Conservation (phyloP, 2,113 vertebrate genomes). For the Caloenas nicobarica region DNA sequence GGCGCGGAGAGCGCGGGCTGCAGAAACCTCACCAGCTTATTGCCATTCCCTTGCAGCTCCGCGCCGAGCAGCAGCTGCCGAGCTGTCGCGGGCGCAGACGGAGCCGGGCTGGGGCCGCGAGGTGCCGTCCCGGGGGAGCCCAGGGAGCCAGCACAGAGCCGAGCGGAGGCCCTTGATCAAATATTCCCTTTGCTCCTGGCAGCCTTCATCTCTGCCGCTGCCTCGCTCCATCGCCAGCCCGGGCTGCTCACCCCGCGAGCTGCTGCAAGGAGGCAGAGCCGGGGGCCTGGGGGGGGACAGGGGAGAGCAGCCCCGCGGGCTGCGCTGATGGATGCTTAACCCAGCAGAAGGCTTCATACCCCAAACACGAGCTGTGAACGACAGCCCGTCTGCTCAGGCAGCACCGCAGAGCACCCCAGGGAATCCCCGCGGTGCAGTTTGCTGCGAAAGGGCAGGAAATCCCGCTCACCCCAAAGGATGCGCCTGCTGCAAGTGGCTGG, state of each 20-base stretch:
- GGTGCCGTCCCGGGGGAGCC: slow-evolving; percentile 21
- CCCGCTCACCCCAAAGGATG: not conserved
- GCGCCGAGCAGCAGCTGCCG: not conserved
- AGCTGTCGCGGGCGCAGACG: not conserved
- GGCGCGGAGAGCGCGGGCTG: too few relatives aligned
- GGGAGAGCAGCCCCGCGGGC: too few relatives aligned
- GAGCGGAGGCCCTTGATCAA: slow-evolving; percentile 61
- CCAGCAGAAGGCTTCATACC: not conserved
- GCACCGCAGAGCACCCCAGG: not conserved
- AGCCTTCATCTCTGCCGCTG: not conserved
- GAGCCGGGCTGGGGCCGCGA: not conserved
- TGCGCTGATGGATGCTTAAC: not conserved
- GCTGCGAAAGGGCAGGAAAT: not conserved
- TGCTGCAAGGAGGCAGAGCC: not conserved
- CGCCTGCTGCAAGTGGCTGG: too few relatives aligned
- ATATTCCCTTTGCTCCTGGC: slow-evolving; percentile 70
- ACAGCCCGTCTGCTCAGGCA: too few relatives aligned
- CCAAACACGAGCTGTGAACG: too few relatives aligned
- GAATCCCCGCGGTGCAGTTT: not conserved
- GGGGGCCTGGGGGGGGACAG: too few relatives aligned
- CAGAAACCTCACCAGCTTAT: not conserved
- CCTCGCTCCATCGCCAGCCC: too few relatives aligned
- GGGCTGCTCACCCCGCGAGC: too few relatives aligned
- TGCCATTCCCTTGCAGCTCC: not conserved
- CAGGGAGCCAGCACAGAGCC: not conserved